A percentile compares a stretch with the other conserved stretches of the same genome.
Conservation (phyloP, 2,797 vertebrate species). For the Neostethus bicornis region DNA sequence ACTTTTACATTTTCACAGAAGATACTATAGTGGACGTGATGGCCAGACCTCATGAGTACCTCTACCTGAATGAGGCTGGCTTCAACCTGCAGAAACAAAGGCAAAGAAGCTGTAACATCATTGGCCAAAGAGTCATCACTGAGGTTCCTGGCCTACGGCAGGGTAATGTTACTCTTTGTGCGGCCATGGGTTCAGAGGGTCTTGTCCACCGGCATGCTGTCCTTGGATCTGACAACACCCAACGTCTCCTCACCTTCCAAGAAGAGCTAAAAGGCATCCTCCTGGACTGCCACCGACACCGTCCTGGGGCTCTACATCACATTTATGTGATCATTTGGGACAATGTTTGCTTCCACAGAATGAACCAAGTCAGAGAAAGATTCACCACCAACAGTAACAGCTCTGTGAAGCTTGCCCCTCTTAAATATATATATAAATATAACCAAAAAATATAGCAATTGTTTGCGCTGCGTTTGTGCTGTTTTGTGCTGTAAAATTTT, state of each 20-base stretch:
- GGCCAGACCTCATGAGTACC: neutral
- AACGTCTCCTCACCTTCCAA: neutral
- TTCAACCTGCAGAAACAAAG: neutral
- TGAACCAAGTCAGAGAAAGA: neutral
- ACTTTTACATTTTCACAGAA: neutral
- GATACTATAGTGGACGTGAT: neutral
- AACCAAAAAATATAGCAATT: no score
- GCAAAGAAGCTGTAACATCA: neutral
- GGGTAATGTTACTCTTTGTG: no score
- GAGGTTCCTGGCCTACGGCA: no score
- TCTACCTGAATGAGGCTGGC: neutral
- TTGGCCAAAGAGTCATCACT: no score
- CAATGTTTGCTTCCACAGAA: neutral
- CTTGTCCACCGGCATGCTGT: neutral
- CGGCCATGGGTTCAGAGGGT: neutral
- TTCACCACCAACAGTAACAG: neutral
- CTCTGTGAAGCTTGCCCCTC: no score
- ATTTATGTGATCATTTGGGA: neutral
- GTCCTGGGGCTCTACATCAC: neutral
- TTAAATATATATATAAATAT: no score
- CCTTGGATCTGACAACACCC: neutral
- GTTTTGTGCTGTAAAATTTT: no score
- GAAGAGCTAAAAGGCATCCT: neutral
- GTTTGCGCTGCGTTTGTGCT: no score
- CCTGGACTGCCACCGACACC: neutral